Evolutionary conservation across 1,140 invertebrate species (phyloP).

Genomic region (Drosophila kohkoa): DNA sequence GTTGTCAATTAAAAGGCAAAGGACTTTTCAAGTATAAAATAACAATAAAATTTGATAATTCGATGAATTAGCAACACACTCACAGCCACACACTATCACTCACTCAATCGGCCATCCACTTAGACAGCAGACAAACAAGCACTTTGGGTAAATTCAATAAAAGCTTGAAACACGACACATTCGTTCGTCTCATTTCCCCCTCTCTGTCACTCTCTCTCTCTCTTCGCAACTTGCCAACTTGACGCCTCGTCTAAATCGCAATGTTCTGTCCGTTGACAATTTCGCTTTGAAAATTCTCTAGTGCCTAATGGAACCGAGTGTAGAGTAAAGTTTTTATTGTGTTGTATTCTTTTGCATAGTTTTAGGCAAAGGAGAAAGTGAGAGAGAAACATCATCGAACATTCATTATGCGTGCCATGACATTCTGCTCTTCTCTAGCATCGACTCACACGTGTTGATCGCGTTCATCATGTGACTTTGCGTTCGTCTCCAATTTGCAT

Average conservation of each 20-base stretch:
- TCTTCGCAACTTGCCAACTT: background rate
- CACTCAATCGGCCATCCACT: constrained; percentile 32
- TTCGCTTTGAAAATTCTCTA: constrained; percentile 35
- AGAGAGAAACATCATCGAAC: background rate
- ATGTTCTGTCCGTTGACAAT: constrained; percentile 22
- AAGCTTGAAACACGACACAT: constrained; percentile 33
- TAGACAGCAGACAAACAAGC: constrained; percentile 50
- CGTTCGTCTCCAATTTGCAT: constrained; percentile 1
- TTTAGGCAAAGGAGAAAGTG: background rate
- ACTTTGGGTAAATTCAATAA: constrained; percentile 54
- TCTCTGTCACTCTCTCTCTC: no score
- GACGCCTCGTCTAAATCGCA: constrained; percentile 26
- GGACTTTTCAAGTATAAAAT: constrained; percentile 15
- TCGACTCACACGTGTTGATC: background rate
- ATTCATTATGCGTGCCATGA: background rate
- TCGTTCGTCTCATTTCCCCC: background rate
- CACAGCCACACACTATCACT: background rate
- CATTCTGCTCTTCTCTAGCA: background rate
- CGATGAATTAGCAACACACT: constrained; percentile 10
- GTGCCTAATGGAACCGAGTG: constrained; percentile 25
- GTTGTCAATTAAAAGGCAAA: background rate
- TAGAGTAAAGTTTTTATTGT: constrained; percentile 28
- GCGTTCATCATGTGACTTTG: background rate
- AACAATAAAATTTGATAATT: constrained; percentile 20
- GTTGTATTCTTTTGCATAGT: constrained; percentile 33